A percentile compares a stretch with the other conserved stretches of the same genome.
phyloP scores from a whole-genome alignment of 2,888 invertebrate genomes.

The Norana najaformis region DNA sequence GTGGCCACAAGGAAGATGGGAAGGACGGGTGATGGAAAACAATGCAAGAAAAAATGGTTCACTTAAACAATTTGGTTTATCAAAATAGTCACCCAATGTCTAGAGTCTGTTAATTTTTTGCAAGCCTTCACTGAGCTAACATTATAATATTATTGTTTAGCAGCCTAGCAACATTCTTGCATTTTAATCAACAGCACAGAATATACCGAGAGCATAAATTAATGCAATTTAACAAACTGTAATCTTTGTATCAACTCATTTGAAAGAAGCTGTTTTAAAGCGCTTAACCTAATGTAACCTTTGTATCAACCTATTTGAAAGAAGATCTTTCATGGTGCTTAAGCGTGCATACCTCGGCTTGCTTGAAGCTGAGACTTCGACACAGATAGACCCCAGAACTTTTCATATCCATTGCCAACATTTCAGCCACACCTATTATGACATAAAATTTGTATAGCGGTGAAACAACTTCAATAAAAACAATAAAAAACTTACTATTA shows the following conservation, averaged over 20 bases:
- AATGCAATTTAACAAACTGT: not conserved
- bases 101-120: no score
- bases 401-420: conserved; percentile 62
- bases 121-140: not conserved
- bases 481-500: not conserved
- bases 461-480: not conserved
- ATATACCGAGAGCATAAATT: not conserved
- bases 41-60: no score
- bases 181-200: no score
- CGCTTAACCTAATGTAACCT: not conserved
- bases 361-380: conserved; percentile 58
- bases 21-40: no score
- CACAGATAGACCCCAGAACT: conserved; percentile 60
- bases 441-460: not conserved
- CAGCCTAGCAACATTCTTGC: no score
- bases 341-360: conserved; percentile 53
- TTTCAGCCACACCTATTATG: conserved; percentile 57
- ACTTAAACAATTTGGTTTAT: no score
- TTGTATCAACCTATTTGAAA: not conserved
- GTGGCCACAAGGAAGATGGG: no score
- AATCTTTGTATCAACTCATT: not conserved
- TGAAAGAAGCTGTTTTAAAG: not conserved
- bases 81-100: not conserved
- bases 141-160: not conserved
- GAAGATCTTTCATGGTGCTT: not conserved